Evolutionary conservation across 2,888 invertebrate genomes (phyloP), one percentile per base, ranked within the genome.

Genomic region (Ferrisia virgata): DNA sequence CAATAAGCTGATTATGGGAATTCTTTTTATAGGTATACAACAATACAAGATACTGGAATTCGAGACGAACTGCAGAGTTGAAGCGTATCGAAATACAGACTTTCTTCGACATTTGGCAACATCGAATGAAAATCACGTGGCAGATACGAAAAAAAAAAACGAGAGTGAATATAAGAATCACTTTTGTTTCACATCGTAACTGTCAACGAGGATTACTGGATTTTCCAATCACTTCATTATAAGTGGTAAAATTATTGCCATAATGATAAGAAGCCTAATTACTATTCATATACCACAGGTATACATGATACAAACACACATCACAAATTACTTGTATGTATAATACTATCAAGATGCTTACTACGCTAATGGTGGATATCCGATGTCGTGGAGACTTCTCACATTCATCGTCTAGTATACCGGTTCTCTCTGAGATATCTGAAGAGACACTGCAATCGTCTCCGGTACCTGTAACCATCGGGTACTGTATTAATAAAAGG

Each of bases 371-470:
- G 36, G 82, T 82, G 15, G 82, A 82, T 40, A 82, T 28, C 18
- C 82, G 64, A 40, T 69, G 43, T 15, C 18, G 72, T 11, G 82
- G 72, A n/a, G 76, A 82, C 76, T 82, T 82, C 43, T 82, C 82
- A 40, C 36, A 82, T 72, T 82, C 82, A 76, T 82, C 69, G 76
- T 82, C 82, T 18, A 72, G 28, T 69, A 82, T 72, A 40, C 82
- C 69, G 25, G 72, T 82, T 25, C 82, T 39, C 43, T 82, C 82
- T 40, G 82, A 82, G 40, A 82, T 82, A 40, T 82, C 82, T n/a
- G 82, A 82, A 72, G 82, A 69, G 22, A 82, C 82, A n/a, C 82
- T 82, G 82, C 82, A 82, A 43, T 82, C 72, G 69, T 82, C 82
- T 39, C 82, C 82, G 31, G 72, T 40, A 43, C 82, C 82, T 82